Conservation (phyloP, 1,140 invertebrate species). For the Stegodyphus dumicola region DNA sequence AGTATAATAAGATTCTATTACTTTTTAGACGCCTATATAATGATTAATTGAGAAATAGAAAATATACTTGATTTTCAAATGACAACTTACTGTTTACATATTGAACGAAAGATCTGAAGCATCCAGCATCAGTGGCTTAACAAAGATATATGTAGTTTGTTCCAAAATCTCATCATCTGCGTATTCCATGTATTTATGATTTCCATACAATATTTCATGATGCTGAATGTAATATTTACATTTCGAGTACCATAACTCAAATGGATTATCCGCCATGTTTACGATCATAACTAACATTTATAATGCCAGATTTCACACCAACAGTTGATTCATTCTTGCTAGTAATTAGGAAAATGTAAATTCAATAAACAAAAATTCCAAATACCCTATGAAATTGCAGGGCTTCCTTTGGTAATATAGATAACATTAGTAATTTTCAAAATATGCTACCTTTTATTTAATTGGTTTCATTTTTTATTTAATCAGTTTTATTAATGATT, state of each 20-base stretch:
- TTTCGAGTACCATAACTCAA: conserved; percentile 28
- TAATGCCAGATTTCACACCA: conserved; percentile 30
- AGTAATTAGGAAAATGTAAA: too few relatives aligned
- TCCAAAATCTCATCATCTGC: neutral
- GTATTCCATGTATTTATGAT: neutral
- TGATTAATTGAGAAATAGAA: neutral
- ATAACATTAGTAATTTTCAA: too few relatives aligned
- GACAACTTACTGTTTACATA: conserved; percentile 61
- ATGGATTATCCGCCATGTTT: conserved; percentile 60
- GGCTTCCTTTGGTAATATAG: too few relatives aligned
- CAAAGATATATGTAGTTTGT: neutral
- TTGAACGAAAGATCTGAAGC: conserved; percentile 21
- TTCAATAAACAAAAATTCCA: too few relatives aligned
- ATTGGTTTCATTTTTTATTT: too few relatives aligned
- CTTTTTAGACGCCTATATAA: too few relatives aligned
- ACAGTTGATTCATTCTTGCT: too few relatives aligned
- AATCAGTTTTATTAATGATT: too few relatives aligned
- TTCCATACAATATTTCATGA: conserved; percentile 16
- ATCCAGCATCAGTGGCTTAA: neutral
- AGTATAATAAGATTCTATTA: too few relatives aligned
- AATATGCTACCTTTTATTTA: too few relatives aligned
- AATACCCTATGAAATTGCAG: too few relatives aligned
- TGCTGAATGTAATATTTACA: conserved; percentile 47
- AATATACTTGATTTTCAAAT: conserved; percentile 18
- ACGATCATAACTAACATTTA: conserved; percentile 59